These are phyloP conservation scores for Autographa gamma DNA, from an alignment of 2,888 invertebrate genomes.

Conservation along the genomic window DNA sequence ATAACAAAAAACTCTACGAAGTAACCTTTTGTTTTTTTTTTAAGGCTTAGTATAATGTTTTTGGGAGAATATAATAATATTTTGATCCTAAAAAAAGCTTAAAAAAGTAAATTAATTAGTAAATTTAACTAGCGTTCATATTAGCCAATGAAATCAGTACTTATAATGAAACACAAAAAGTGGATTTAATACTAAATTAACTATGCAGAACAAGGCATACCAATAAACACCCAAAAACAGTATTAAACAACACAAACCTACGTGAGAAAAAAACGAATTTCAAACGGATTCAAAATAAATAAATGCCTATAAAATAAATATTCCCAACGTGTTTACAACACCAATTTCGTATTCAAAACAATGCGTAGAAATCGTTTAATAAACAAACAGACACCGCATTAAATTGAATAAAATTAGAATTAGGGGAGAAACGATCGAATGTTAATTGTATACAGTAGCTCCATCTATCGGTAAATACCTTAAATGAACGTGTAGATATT, in stretches of 20 bases:
- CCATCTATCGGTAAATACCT: slow-evolving; percentile 3
- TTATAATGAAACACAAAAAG: too few relatives aligned
- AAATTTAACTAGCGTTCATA: too few relatives aligned
- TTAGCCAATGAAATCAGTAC: too few relatives aligned
- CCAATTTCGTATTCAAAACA: slow-evolving; percentile 44
- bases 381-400: slow-evolving; percentile 39
- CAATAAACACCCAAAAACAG: neutral
- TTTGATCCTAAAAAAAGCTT: too few relatives aligned
- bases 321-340: slow-evolving; percentile 26
- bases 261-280: neutral
- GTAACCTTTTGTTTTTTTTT: too few relatives aligned
- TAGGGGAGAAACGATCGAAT: slow-evolving; percentile 35
- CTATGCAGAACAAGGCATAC: neutral
- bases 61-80: too few relatives aligned
- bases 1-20: neutral
- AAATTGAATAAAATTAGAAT: slow-evolving; percentile 45
- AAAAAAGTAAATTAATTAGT: too few relatives aligned
- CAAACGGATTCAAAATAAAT: slow-evolving; percentile 28
- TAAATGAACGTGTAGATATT: slow-evolving; percentile 1
- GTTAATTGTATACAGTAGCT: slow-evolving; percentile 14
- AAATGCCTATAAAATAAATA: slow-evolving; percentile 32
- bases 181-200: neutral
- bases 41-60: too few relatives aligned
- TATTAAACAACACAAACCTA: neutral
- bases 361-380: slow-evolving; percentile 35